A percentile compares a stretch with the other conserved stretches of the same genome.
phyloP scores from a whole-genome alignment of 2,113 vertebrate species.

The Enhydra lutris region DNA sequence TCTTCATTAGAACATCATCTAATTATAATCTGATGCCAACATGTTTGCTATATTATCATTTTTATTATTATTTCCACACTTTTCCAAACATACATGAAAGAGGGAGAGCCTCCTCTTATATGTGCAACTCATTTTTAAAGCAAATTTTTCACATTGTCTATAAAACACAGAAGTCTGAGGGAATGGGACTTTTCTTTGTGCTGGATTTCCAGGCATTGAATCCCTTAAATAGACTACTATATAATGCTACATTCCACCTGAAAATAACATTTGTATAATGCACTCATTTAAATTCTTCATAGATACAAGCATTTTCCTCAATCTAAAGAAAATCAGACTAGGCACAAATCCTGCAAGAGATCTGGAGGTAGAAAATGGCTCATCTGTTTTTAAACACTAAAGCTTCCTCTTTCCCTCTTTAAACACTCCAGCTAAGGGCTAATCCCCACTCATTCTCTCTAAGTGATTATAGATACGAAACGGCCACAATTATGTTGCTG shows the following conservation, averaged over 20 bases:
- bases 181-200: background rate
- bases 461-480: conserved; percentile 59
- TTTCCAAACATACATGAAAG: background rate
- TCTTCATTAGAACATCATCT: background rate
- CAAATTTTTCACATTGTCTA: background rate
- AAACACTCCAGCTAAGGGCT: conserved; percentile 17
- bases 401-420: conserved; percentile 33
- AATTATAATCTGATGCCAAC: background rate
- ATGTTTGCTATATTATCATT: background rate
- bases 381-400: conserved; percentile 64
- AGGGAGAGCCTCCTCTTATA: background rate
- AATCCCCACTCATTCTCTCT: conserved; percentile 64
- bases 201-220: background rate
- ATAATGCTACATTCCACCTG: background rate
- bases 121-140: background rate
- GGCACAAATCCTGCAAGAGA: conserved; percentile 50
- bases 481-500: conserved; percentile 43
- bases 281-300: conserved; percentile 44
- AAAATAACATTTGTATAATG: conserved; percentile 12
- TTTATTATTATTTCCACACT: background rate
- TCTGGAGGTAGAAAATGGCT: conserved; percentile 50
- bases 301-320: background rate
- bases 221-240: background rate
- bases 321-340: conserved; percentile 59
- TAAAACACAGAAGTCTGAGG: background rate